Evolutionary conservation across 2,888 invertebrate species (phyloP).

Genomic region (Acronicta alni): DNA sequence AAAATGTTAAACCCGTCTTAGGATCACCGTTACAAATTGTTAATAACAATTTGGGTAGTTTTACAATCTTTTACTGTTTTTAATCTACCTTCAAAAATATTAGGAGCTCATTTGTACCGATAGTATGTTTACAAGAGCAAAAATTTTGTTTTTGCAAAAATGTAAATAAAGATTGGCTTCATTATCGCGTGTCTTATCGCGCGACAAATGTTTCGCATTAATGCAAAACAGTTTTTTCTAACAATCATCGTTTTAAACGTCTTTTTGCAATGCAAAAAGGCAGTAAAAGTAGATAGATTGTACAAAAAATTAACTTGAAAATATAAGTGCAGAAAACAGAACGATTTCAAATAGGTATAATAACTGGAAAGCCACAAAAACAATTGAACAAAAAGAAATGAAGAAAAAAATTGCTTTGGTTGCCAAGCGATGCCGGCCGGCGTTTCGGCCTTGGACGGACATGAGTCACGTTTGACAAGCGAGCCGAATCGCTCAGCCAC

Average conservation of each 20-base stretch:
- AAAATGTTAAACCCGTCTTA: conserved; percentile 4
- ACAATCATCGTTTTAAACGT: conserved; percentile 24
- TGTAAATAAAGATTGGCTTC: conserved; percentile 44
- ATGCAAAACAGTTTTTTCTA: conserved; percentile 35
- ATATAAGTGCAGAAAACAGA: conserved; percentile 49
- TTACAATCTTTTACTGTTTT: conserved; percentile 4
- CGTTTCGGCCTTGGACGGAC: conserved; percentile 76
- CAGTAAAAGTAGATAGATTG: conserved; percentile 19
- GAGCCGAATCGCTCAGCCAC: conserved; percentile 64
- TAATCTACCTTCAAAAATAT: conserved; percentile 7
- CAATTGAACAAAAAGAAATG: conserved; percentile 71
- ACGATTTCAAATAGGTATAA: conserved; percentile 61
- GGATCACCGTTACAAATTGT: conserved; percentile 21
- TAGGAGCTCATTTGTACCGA: conserved; percentile 22
- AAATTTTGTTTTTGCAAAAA: conserved; percentile 28
- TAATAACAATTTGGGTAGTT: conserved; percentile 21
- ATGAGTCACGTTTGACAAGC: conserved; percentile 74
- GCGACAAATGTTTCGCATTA: conserved; percentile 40
- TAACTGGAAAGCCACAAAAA: conserved; percentile 70
- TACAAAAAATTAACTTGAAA: conserved; percentile 24
- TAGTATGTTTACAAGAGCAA: conserved; percentile 18
- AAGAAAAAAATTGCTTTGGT: conserved; percentile 68
- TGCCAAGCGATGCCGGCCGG: conserved; percentile 84
- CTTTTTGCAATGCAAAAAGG: conserved; percentile 25
- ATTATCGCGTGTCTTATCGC: conserved; percentile 43